Evolutionary conservation across 2,113 vertebrate species (phyloP).

Genomic region (Alosa alosa): DNA sequence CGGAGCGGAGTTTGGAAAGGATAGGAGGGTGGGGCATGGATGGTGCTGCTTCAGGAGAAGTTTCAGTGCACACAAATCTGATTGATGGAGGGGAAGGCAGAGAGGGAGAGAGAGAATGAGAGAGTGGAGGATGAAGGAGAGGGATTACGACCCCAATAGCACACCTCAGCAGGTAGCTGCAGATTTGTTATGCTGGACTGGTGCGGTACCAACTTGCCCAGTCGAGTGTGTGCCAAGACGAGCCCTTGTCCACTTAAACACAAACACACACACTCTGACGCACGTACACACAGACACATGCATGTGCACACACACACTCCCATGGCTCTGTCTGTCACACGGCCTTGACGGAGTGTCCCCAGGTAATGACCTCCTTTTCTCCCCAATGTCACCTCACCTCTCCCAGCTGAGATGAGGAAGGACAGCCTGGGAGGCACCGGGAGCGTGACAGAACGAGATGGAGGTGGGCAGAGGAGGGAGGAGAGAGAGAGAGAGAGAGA

Average conservation of each 20-base stretch:
- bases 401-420: neutral
- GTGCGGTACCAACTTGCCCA: neutral
- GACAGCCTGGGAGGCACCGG: neutral
- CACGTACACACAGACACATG: conserved; percentile 17
- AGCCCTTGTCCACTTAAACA: neutral
- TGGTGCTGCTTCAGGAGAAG: too few relatives aligned
- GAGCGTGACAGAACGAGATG: neutral
- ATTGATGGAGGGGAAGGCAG: neutral
- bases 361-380: conserved; percentile 36
- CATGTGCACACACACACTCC: conserved; percentile 10
- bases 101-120: neutral
- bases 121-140: neutral
- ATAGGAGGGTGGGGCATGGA: neutral
- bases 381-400: neutral
- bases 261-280: conserved; percentile 7
- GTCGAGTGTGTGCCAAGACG: neutral
- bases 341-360: neutral
- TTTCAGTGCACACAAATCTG: neutral
- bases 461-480: neutral
- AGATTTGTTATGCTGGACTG: neutral
- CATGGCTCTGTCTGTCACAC: conserved; percentile 7
- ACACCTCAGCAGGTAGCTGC: conserved; percentile 3
- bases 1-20: neutral
- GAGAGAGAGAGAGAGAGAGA: neutral
- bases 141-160: neutral